Conservation (phyloP, 2,888 invertebrate genomes). For the Pilophorus perplexus region DNA sequence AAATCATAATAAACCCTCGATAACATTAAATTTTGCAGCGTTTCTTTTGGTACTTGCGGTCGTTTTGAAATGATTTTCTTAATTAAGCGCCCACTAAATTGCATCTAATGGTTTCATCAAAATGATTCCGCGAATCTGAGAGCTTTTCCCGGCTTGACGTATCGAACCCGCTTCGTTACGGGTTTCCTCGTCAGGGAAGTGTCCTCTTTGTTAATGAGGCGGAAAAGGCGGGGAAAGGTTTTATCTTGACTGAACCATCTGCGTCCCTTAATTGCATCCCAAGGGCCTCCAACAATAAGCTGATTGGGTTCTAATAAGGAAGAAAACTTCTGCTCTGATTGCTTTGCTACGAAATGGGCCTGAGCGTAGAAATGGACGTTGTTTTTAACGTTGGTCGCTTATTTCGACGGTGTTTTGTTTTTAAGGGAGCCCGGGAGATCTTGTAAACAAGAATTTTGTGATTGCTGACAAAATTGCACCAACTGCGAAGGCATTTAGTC, state of each 20-base stretch:
- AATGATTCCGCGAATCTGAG: neutral
- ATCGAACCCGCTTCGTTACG: neutral
- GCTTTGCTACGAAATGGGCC: neutral
- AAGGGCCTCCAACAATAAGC: conserved; percentile 36
- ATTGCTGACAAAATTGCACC: no score
- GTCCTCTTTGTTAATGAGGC: conserved; percentile 27
- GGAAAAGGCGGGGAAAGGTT: conserved; percentile 12
- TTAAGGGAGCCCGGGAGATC: no score
- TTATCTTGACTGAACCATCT: conserved; percentile 38
- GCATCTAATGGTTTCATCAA: neutral
- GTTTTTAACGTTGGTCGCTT: no score
- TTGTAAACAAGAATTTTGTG: no score
- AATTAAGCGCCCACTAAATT: neutral
- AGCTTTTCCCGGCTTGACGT: neutral
- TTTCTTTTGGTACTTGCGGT: no score
- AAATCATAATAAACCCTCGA: no score
- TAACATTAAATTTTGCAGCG: no score
- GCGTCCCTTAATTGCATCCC: conserved; percentile 41
- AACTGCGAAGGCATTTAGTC: no score
- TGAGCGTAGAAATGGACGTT: no score
- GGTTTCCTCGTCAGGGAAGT: neutral
- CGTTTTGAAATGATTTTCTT: no score
- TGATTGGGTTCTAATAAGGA: conserved; percentile 41
- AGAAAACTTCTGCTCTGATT: conserved; percentile 18
- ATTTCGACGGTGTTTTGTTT: no score